phyloP scores from a whole-genome alignment of 2,113 vertebrate genomes.

The Nestor notabilis region DNA sequence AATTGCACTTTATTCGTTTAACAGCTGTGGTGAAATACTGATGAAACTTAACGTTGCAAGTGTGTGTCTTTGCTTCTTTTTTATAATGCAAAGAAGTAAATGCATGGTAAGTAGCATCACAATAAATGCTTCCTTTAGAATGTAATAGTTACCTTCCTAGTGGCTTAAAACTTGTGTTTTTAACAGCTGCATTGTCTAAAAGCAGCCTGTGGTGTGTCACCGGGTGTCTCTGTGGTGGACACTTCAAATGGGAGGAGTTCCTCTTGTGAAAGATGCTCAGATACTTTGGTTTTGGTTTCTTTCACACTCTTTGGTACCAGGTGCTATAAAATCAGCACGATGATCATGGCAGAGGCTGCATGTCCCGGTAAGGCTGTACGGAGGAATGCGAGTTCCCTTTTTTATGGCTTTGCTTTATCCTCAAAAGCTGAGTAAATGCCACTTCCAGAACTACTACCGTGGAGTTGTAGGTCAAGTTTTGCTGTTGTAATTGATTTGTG shows the following conservation, averaged over 20 bases:
- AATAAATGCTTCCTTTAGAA: conserved; percentile 3
- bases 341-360: neutral
- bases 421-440: neutral
- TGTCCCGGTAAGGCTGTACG: neutral
- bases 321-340: neutral
- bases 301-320: neutral
- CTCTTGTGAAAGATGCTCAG: neutral
- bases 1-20: conserved; percentile 26
- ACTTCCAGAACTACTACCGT: neutral
- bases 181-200: neutral
- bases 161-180: neutral
- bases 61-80: neutral
- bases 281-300: neutral
- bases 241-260: neutral
- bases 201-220: neutral
- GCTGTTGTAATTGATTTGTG: neutral
- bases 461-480: neutral
- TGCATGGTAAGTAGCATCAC: neutral
- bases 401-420: neutral
- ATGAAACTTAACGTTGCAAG: neutral
- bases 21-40: neutral
- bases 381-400: neutral
- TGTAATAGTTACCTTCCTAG: neutral
- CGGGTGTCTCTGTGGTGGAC: neutral
- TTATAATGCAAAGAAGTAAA: neutral